phyloP scores from a whole-genome alignment of 2,113 vertebrate species.

The Crotophaga sulcirostris region DNA sequence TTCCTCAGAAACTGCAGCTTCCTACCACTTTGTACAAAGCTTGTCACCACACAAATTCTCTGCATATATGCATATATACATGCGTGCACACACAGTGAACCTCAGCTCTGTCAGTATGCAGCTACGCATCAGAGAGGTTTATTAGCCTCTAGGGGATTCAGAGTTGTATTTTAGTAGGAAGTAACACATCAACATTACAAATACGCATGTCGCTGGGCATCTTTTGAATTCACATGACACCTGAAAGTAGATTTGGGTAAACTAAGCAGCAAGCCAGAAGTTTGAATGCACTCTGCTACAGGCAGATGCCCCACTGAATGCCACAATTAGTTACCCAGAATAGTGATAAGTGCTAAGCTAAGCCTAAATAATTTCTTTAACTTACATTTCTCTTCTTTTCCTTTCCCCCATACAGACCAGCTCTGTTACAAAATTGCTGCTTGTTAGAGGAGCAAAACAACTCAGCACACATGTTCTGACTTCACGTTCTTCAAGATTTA shows the following conservation, averaged over 20 bases:
- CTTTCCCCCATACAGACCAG: neutral
- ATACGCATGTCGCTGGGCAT: neutral
- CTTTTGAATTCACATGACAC: neutral
- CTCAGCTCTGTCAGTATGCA: neutral
- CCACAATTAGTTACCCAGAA: neutral
- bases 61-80: neutral
- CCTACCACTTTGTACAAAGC: neutral
- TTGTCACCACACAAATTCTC: neutral
- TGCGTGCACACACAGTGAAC: neutral
- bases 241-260: neutral
- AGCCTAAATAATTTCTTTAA: neutral
- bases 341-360: neutral
- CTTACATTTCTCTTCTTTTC: neutral
- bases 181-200: neutral
- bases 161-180: neutral
- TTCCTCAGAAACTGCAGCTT: neutral
- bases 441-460: neutral
- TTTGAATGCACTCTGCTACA: neutral
- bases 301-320: neutral
- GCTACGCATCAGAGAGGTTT: neutral
- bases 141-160: neutral
- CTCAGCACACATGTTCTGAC: neutral
- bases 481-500: neutral
- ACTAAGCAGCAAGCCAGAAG: neutral
- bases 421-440: neutral